These are phyloP conservation scores for Andrena cerasifolii DNA, from an alignment of 1,140 invertebrate species.

Conservation along the genomic window DNA sequence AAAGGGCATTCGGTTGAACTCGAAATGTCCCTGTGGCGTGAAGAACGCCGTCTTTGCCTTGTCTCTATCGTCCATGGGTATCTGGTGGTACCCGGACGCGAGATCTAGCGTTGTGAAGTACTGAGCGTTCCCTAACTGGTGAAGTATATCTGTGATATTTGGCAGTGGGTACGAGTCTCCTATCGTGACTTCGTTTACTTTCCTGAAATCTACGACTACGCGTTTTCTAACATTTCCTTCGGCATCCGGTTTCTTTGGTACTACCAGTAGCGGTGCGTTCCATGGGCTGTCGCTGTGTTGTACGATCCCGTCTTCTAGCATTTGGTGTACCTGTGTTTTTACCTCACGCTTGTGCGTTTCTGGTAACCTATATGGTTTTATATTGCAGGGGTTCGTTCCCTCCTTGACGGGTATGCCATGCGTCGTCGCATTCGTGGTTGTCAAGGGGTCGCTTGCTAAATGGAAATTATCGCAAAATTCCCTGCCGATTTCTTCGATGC, in stretches of 20 bases:
- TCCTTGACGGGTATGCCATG: too few species aligned
- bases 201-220: not conserved
- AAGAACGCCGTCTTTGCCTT: constrained; percentile 74
- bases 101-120: constrained; percentile 64
- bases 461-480: too few species aligned
- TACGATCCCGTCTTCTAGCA: not conserved
- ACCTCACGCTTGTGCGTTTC: too few species aligned
- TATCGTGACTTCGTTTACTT: not conserved
- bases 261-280: constrained; percentile 4
- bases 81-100: constrained; percentile 69
- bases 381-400: too few species aligned
- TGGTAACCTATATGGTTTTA: too few species aligned
- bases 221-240: not conserved
- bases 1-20: constrained; percentile 73
- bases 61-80: constrained; percentile 68
- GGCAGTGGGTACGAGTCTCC: not conserved
- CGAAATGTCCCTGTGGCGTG: constrained; percentile 60
- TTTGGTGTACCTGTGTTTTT: not conserved
- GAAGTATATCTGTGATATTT: not conserved
- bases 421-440: too few species aligned
- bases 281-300: not conserved
- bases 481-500: too few species aligned
- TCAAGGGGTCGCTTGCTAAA: too few species aligned
- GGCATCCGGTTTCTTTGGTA: not conserved
- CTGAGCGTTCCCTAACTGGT: constrained; percentile 1